These are phyloP conservation scores for Metopolophium dirhodum DNA, from an alignment of 1,140 invertebrate species.

Conservation along the genomic window DNA sequence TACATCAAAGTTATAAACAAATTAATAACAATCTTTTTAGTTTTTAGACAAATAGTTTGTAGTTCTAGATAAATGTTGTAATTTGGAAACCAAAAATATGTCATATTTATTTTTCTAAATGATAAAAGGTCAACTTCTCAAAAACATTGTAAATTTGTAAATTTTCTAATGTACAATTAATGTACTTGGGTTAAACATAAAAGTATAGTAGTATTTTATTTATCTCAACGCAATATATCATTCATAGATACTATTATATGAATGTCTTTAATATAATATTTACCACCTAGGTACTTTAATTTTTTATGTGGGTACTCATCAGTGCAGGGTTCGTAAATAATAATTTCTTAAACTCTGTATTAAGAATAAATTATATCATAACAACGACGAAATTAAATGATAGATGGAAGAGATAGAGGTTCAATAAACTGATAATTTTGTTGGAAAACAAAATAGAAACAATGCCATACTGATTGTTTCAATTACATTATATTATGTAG, in stretches of 20 bases:
- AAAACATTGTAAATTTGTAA: too few species aligned
- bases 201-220: neutral
- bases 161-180: neutral
- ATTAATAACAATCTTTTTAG: neutral
- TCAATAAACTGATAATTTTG: neutral
- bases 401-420: neutral
- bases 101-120: neutral
- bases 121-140: too few species aligned
- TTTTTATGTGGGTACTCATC: too few species aligned
- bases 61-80: neutral
- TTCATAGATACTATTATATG: too few species aligned
- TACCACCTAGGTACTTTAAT: too few species aligned
- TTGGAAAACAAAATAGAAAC: neutral
- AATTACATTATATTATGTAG: neutral
- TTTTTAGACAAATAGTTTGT: neutral
- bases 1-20: neutral
- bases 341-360: too few species aligned
- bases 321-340: too few species aligned
- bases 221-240: too few species aligned
- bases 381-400: neutral
- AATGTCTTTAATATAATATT: too few species aligned
- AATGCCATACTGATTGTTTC: neutral
- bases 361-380: too few species aligned
- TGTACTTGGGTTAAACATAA: neutral
- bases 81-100: neutral